Percentiles rank a stretch among this genome's conserved stretches.
Evolutionary conservation across 2,113 vertebrate species (phyloP).

Genomic region (Abramis brama): DNA sequence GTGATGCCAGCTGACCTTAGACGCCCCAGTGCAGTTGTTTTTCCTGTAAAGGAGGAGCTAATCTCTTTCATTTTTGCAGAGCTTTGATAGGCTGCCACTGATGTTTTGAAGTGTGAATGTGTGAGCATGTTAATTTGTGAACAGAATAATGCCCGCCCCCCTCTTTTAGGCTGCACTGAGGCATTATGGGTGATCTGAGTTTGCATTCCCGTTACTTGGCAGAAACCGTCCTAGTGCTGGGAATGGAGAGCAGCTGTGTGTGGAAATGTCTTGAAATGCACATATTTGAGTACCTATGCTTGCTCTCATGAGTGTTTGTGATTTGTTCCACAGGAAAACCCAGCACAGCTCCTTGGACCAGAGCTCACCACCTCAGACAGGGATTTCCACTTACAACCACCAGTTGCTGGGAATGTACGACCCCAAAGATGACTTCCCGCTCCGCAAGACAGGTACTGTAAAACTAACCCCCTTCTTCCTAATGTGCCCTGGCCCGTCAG

Average conservation of each 20-base stretch:
- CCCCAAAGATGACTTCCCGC: conserved; percentile 96
- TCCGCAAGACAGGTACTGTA: conserved; percentile 92
- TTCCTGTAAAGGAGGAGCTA: background rate
- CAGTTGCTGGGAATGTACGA: conserved; percentile 93
- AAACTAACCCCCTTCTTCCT: background rate
- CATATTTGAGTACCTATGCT: conserved; percentile 14
- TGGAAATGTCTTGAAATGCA: conserved; percentile 34
- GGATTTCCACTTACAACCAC: conserved; percentile 89
- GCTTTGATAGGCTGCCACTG: background rate
- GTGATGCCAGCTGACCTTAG: conserved; percentile 46
- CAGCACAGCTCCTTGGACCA: conserved; percentile 98
- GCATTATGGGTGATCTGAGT: conserved; percentile 22
- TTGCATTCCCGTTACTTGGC: conserved; percentile 6
- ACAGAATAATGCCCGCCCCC: conserved; percentile 11
- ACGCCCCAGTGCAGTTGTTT: background rate
- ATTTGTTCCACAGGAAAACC: conserved; percentile 83
- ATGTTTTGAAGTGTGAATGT: background rate
- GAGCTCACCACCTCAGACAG: conserved; percentile 94
- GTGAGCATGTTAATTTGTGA: conserved; percentile 34
- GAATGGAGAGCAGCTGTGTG: conserved; percentile 31
- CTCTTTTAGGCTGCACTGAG: background rate
- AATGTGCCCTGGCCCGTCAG: background rate
- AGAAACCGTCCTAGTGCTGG: conserved; percentile 9
- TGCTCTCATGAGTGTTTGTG: conserved; percentile 27
- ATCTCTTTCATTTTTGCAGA: background rate